Conservation (phyloP, 1,140 invertebrate genomes). For the Drosophila sp. region DNA sequence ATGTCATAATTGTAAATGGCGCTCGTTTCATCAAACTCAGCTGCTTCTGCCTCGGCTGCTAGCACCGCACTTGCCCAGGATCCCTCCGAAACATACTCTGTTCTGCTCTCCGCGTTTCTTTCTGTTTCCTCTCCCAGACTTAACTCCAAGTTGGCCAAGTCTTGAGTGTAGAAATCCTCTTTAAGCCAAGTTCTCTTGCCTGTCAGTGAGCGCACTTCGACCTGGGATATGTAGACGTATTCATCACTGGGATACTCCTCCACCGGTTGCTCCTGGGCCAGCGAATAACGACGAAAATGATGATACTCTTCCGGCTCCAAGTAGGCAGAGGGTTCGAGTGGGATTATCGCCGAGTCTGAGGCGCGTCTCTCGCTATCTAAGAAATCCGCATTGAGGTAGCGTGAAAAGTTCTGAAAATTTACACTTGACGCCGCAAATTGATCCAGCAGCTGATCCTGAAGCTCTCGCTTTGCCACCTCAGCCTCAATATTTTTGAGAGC, state of each 20-base stretch:
- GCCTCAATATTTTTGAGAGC: slow-evolving; percentile 59
- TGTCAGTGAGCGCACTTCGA: slow-evolving; percentile 69
- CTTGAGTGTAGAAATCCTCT: slow-evolving; percentile 70
- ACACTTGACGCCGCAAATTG: slow-evolving; percentile 61
- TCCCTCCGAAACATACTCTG: slow-evolving; percentile 33
- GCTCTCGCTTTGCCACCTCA: slow-evolving; percentile 60
- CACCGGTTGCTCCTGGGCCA: slow-evolving; percentile 75
- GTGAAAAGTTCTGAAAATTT: slow-evolving; percentile 74
- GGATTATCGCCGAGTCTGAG: slow-evolving; percentile 74
- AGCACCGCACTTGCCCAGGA: slow-evolving; percentile 52
- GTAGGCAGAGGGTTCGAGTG: slow-evolving; percentile 41
- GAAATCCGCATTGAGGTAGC: slow-evolving; percentile 72
- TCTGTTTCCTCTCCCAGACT: slow-evolving; percentile 6
- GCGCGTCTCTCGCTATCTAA: slow-evolving; percentile 74
- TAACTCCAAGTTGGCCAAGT: slow-evolving; percentile 38
- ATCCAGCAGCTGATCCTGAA: slow-evolving; percentile 70
- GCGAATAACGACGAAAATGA: slow-evolving; percentile 75
- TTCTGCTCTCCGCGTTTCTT: background rate
- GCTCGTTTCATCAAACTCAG: slow-evolving; percentile 68
- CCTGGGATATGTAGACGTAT: slow-evolving; percentile 73
- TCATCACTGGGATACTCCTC: slow-evolving; percentile 82
- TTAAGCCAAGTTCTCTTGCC: slow-evolving; percentile 74
- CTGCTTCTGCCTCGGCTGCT: slow-evolving; percentile 65
- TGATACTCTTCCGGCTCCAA: slow-evolving; percentile 81
- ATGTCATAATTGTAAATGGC: slow-evolving; percentile 68